Conservation (phyloP, 23 tunicate genomes). For the Corella eumyota region DNA sequence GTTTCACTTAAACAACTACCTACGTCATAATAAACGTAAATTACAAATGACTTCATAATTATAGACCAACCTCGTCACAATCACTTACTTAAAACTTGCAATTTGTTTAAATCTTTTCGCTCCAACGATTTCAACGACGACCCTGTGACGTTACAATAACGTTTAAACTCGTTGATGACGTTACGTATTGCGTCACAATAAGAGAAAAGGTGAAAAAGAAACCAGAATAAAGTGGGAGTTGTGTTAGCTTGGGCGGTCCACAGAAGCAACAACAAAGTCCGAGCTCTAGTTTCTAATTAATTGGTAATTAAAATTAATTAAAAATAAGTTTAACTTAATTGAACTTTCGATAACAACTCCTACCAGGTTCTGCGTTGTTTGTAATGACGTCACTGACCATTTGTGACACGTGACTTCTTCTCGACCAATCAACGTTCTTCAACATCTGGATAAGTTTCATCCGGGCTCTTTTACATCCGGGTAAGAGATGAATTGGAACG, state of each 20-base stretch:
- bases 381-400: constrained; percentile 1
- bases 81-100: too few species aligned
- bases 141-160: background rate
- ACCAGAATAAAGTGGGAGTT: constrained; percentile 16
- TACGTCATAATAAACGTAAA: too few species aligned
- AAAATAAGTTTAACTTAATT: background rate
- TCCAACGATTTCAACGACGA: background rate
- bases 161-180: constrained; percentile 3
- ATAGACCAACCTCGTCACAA: too few species aligned
- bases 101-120: constrained; percentile 16
- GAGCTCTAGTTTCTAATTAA: constrained; percentile 2
- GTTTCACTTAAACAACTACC: constrained; percentile 28
- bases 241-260: constrained; percentile 29
- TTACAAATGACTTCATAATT: too few species aligned
- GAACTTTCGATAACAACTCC: background rate
- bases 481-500: constrained; percentile 37
- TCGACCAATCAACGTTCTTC: constrained; percentile 5
- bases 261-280: constrained; percentile 7
- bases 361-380: background rate
- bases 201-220: constrained; percentile 6
- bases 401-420: constrained; percentile 16
- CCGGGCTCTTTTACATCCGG: constrained; percentile 19
- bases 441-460: constrained; percentile 11
- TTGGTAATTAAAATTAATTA: background rate
- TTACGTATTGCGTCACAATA: background rate